phyloP scores from a whole-genome alignment of 92 coral and sea anemone species.

The Paragorgia papillata region DNA sequence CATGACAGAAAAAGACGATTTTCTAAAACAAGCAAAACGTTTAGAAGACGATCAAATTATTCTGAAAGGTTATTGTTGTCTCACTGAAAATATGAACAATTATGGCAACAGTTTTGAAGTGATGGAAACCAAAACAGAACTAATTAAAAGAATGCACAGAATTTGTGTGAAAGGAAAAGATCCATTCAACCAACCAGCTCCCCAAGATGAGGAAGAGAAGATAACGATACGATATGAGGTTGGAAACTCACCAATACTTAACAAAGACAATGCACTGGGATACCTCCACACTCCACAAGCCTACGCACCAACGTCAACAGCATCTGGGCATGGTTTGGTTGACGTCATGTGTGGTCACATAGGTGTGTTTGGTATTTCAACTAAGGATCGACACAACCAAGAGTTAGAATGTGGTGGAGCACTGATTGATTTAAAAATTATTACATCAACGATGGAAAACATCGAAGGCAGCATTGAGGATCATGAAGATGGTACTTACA shows the following conservation, averaged over 20 bases:
- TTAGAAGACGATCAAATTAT: slow-evolving; percentile 24
- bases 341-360: slow-evolving; percentile 34
- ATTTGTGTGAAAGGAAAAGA: slow-evolving; percentile 44
- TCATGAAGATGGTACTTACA: slow-evolving; percentile 34
- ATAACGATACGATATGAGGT: slow-evolving; percentile 10
- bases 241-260: slow-evolving; percentile 21
- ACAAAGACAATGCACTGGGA: slow-evolving; percentile 5
- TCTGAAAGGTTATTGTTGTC: slow-evolving; percentile 19
- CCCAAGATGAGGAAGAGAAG: slow-evolving; percentile 6
- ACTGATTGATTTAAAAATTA: slow-evolving; percentile 15
- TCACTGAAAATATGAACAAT: slow-evolving; percentile 17
- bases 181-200: slow-evolving; percentile 13
- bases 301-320: slow-evolving; percentile 9
- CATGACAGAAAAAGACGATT: slow-evolving; percentile 19
- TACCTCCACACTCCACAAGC: slow-evolving; percentile 10
- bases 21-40: slow-evolving; percentile 8
- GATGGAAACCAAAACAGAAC: slow-evolving; percentile 42
- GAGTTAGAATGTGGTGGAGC: slow-evolving; percentile 24
- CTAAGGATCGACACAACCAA: slow-evolving; percentile 25
- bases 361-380: slow-evolving; percentile 16
- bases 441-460: slow-evolving; percentile 28
- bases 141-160: slow-evolving; percentile 28
- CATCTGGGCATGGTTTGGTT: slow-evolving; percentile 37
- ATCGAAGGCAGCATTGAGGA: slow-evolving; percentile 21
- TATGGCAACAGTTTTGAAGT: slow-evolving; percentile 37